Percentiles rank a stretch among this genome's conserved stretches.
These are phyloP conservation scores for Adelognathus sp. DNA, from an alignment of 2,888 invertebrate genomes.

Conservation along the genomic window DNA sequence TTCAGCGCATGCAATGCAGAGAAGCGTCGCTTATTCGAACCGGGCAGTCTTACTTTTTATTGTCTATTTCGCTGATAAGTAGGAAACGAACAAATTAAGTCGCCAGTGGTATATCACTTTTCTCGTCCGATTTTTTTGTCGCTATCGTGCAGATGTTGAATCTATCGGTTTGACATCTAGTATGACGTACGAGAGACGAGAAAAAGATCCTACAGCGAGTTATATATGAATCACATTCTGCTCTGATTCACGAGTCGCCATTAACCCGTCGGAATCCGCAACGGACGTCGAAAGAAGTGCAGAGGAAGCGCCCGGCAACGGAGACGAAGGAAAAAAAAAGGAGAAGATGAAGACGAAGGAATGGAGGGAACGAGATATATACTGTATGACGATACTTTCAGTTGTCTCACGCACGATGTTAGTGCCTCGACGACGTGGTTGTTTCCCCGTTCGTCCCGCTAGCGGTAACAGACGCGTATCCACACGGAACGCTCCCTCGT, in stretches of 20 bases:
- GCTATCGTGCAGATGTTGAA: too few relatives aligned
- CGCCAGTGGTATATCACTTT: too few relatives aligned
- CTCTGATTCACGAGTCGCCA: slow-evolving; percentile 11
- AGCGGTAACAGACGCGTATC: slow-evolving; percentile 2
- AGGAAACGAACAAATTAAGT: too few relatives aligned
- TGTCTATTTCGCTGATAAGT: too few relatives aligned
- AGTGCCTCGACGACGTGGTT: slow-evolving; percentile 6
- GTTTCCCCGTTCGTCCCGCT: background rate
- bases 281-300: background rate
- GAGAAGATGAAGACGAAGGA: background rate
- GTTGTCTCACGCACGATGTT: slow-evolving; percentile 9
- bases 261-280: background rate
- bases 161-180: too few relatives aligned
- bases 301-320: background rate
- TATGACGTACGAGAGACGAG: background rate
- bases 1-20: background rate
- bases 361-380: background rate
- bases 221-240: slow-evolving; percentile 5
- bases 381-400: slow-evolving; percentile 13
- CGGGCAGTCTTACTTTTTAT: too few relatives aligned
- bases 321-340: background rate
- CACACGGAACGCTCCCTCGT: slow-evolving; percentile 32
- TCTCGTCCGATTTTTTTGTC: too few relatives aligned
- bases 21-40: slow-evolving; percentile 4
- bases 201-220: background rate